phyloP scores from a whole-genome alignment of 2,797 vertebrate genomes.

The Amphiprion clarkii region DNA sequence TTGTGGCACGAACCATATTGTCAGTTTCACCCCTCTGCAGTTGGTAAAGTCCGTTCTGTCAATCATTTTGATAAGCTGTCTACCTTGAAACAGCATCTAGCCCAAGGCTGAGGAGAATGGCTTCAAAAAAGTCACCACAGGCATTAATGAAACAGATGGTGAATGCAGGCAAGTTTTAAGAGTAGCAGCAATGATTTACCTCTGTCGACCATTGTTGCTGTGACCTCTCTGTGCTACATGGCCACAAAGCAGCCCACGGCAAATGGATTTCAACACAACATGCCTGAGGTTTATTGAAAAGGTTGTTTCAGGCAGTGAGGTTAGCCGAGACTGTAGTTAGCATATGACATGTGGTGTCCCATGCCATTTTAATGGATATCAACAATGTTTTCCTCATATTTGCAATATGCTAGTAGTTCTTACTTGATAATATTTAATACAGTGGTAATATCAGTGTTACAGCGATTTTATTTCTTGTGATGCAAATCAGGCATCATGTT shows the following conservation, averaged over 20 bases:
- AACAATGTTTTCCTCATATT: background rate
- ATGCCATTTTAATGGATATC: background rate
- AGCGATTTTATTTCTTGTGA: conserved; percentile 42
- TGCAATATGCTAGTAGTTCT: background rate
- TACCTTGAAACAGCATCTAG: conserved; percentile 23
- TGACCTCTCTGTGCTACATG: conserved; percentile 23
- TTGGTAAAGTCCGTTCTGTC: conserved; percentile 48
- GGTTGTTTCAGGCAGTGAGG: conserved; percentile 4
- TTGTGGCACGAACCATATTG: conserved; percentile 25
- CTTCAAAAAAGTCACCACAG: conserved; percentile 25
- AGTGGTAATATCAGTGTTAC: background rate
- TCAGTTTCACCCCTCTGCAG: conserved; percentile 24
- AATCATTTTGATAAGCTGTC: conserved; percentile 58
- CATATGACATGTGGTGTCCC: background rate
- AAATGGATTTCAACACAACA: conserved; percentile 20
- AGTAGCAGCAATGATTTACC: conserved; percentile 39
- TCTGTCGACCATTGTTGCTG: conserved; percentile 10
- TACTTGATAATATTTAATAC: background rate
- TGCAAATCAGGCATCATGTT: conserved; percentile 13
- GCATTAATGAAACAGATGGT: conserved; percentile 52
- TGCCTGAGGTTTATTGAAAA: conserved; percentile 4
- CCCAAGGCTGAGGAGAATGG: conserved; percentile 29
- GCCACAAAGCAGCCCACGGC: conserved; percentile 3
- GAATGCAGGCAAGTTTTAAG: conserved; percentile 23
- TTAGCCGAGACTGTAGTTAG: conserved; percentile 15